A percentile compares a stretch with the other conserved stretches of the same genome.
Conservation (phyloP, 2,113 vertebrate genomes). For the Mus musculus region DNA sequence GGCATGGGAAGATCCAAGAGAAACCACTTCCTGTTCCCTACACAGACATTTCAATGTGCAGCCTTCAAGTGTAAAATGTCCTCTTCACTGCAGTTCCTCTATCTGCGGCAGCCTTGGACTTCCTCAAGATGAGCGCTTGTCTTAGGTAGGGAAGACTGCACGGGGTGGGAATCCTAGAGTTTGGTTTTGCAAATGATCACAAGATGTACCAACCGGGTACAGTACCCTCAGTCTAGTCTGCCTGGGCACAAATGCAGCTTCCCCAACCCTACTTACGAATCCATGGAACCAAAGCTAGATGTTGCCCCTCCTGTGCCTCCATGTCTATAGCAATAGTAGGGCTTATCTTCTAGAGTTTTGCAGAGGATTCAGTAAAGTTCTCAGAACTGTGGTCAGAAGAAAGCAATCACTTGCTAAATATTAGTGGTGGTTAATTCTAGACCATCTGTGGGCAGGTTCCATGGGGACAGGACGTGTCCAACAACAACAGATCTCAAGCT, state of each 20-base stretch:
- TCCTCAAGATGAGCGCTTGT: background rate
- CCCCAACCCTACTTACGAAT: background rate
- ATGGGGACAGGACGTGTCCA: accelerated
- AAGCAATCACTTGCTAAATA: background rate
- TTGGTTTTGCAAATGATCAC: background rate
- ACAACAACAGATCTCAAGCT: background rate
- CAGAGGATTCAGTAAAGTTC: background rate
- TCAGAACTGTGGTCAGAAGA: background rate
- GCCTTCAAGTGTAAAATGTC: background rate
- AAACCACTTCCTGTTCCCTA: background rate
- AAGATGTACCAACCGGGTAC: background rate
- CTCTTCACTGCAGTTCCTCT: background rate
- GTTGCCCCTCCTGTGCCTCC: background rate
- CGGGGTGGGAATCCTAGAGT: background rate
- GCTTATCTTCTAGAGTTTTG: background rate
- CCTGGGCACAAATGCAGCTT: background rate
- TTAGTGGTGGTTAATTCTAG: background rate
- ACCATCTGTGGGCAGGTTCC: background rate
- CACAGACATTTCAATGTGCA: background rate
- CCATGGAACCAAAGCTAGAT: background rate
- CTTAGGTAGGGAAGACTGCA: background rate
- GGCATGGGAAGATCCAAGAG: background rate
- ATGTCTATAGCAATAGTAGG: background rate
- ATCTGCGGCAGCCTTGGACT: background rate
- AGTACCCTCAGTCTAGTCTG: too few species aligned